Evolutionary conservation across 2,888 invertebrate genomes (phyloP).

Genomic region (Apamea crenata): DNA sequence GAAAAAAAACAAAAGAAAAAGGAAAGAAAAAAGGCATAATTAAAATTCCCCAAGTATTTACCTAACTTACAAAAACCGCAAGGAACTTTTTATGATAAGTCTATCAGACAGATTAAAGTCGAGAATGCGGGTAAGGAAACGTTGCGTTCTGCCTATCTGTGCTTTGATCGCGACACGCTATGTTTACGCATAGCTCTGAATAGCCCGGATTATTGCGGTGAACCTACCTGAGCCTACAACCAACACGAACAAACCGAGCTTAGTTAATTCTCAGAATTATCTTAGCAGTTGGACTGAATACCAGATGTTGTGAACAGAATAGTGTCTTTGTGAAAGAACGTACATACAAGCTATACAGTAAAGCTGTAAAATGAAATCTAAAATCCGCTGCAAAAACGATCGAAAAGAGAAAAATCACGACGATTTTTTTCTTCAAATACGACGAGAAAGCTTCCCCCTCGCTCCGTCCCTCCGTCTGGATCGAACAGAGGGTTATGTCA

Average conservation of each 20-base stretch:
- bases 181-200: slow-evolving; percentile 45
- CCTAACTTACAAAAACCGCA: neutral
- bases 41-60: neutral
- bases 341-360: neutral
- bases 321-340: neutral
- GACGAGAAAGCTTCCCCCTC: neutral
- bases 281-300: neutral
- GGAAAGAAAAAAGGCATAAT: neutral
- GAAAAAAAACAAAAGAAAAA: neutral
- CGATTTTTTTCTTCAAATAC: neutral
- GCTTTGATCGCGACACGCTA: slow-evolving; percentile 53
- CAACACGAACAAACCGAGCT: slow-evolving; percentile 8
- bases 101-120: slow-evolving; percentile 16
- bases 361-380: neutral
- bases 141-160: slow-evolving; percentile 55
- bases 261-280: slow-evolving; percentile 18
- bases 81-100: slow-evolving; percentile 23
- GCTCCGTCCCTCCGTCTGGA: neutral
- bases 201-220: slow-evolving; percentile 34
- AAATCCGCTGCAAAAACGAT: neutral
- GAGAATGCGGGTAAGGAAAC: slow-evolving; percentile 51
- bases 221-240: slow-evolving; percentile 11
- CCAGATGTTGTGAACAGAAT: neutral
- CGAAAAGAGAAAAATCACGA: neutral
- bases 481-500: neutral